These are phyloP conservation scores for Psix sp. DNA, from an alignment of 1,140 invertebrate species.

Conservation along the genomic window DNA sequence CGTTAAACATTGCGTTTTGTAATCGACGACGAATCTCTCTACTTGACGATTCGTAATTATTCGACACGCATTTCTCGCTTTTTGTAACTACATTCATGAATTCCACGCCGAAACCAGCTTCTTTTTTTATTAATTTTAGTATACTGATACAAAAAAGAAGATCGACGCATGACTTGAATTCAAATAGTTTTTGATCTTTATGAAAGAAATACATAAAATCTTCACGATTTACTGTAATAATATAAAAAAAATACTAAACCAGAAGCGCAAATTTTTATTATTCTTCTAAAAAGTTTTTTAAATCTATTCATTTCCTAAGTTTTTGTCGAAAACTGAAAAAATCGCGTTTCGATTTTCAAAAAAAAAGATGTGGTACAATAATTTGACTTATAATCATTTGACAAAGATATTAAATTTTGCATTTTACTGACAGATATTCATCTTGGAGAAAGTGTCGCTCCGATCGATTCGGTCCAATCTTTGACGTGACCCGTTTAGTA, in stretches of 20 bases:
- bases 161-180: no score
- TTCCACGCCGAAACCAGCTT: no score
- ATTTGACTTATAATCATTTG: constrained; percentile 26
- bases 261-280: no score
- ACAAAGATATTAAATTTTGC: constrained; percentile 37
- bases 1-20: constrained; percentile 45
- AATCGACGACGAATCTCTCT: constrained; percentile 25
- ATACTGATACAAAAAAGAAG: no score
- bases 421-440: constrained; percentile 26
- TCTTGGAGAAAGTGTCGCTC: constrained; percentile 9
- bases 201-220: no score
- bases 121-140: no score
- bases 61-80: constrained; percentile 11
- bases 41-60: constrained; percentile 38
- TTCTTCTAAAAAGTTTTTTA: neutral
- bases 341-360: constrained; percentile 11
- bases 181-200: no score
- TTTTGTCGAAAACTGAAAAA: no score
- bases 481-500: constrained; percentile 59
- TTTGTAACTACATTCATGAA: no score
- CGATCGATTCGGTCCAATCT: constrained; percentile 58
- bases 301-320: no score
- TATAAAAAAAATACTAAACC: no score
- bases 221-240: no score
- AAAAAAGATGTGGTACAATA: constrained; percentile 14